Evolutionary conservation across 1,140 invertebrate genomes (phyloP).

Genomic region (Drosophila chauvacae): DNA sequence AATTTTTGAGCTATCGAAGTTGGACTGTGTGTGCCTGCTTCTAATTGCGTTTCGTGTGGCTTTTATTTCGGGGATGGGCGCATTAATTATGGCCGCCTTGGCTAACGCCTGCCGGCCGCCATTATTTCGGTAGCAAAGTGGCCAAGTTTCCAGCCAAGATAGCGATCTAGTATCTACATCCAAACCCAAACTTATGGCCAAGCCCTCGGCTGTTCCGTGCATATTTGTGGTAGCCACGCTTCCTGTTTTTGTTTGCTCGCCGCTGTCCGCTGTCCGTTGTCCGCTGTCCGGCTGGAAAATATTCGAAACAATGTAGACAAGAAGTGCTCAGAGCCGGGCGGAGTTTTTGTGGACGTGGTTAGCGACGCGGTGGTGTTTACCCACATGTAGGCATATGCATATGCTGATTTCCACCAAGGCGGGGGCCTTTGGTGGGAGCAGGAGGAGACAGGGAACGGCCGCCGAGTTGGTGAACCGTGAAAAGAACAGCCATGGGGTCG

Average conservation of each 20-base stretch:
- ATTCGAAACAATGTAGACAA: slow-evolving; percentile 68
- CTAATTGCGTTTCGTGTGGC: slow-evolving; percentile 76
- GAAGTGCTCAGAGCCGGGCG: slow-evolving; percentile 60
- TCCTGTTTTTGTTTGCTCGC: slow-evolving; percentile 79
- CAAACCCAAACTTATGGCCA: slow-evolving; percentile 42
- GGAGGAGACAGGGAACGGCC: slow-evolving; percentile 23
- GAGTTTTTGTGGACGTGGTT: slow-evolving; percentile 70
- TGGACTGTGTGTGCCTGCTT: slow-evolving; percentile 63
- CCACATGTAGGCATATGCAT: slow-evolving; percentile 83
- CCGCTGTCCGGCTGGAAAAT: slow-evolving; percentile 38
- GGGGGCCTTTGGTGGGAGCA: slow-evolving; percentile 35
- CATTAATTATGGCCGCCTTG: slow-evolving; percentile 77
- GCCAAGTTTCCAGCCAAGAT: slow-evolving; percentile 64
- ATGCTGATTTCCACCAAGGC: slow-evolving; percentile 68
- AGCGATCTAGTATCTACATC: slow-evolving; percentile 78
- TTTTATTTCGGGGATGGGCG: slow-evolving; percentile 63
- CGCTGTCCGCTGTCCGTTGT: slow-evolving; percentile 27
- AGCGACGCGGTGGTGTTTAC: slow-evolving; percentile 81
- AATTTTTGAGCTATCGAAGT: slow-evolving; percentile 14
- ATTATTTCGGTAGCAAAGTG: slow-evolving; percentile 70
- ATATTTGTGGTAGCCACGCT: slow-evolving; percentile 83
- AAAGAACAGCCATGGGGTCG: slow-evolving; percentile 40
- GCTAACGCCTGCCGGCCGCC: slow-evolving; percentile 60
- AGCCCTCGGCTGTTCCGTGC: slow-evolving; percentile 56
- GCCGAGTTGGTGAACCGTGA: slow-evolving; percentile 69